Evolutionary conservation across 1,140 invertebrate genomes (phyloP).

Genomic region (Pissodes strobi): DNA sequence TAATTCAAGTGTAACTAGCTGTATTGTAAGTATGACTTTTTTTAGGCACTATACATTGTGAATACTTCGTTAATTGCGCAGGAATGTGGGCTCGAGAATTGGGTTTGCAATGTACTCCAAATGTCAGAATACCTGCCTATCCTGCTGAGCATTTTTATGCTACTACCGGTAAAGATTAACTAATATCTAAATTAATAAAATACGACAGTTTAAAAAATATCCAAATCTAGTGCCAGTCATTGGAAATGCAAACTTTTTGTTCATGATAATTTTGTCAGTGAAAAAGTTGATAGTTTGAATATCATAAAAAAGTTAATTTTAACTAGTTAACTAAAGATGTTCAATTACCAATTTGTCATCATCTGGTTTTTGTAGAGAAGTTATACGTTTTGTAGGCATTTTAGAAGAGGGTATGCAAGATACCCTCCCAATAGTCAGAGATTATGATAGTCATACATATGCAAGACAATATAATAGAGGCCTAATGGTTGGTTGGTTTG

Average conservation of each 20-base stretch:
- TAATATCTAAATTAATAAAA: too few relatives aligned
- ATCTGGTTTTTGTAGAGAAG: too few relatives aligned
- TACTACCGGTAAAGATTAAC: constrained; percentile 58
- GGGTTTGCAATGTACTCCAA: constrained; percentile 65
- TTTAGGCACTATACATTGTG: constrained; percentile 63
- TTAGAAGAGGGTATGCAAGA: constrained; percentile 39
- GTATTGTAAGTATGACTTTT: neutral
- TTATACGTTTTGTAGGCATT: constrained; percentile 5
- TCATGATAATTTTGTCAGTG: too few relatives aligned
- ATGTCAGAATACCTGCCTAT: constrained; percentile 71
- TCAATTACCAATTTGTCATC: too few relatives aligned
- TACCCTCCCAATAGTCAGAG: constrained; percentile 63
- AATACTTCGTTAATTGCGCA: constrained; percentile 76
- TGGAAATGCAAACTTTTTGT: too few relatives aligned
- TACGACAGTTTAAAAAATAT: too few relatives aligned
- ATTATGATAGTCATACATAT: constrained; percentile 73
- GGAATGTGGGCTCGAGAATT: constrained; percentile 75
- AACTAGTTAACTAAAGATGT: too few relatives aligned
- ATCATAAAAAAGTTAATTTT: too few relatives aligned
- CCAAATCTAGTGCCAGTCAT: too few relatives aligned
- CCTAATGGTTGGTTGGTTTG: constrained; percentile 72
- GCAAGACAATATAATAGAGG: constrained; percentile 62
- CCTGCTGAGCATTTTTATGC: constrained; percentile 74
- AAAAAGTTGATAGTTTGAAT: too few relatives aligned
- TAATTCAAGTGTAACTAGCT: neutral